phyloP scores from a whole-genome alignment of 2,888 invertebrate species.

The Gymnoscelis rufifasciata region DNA sequence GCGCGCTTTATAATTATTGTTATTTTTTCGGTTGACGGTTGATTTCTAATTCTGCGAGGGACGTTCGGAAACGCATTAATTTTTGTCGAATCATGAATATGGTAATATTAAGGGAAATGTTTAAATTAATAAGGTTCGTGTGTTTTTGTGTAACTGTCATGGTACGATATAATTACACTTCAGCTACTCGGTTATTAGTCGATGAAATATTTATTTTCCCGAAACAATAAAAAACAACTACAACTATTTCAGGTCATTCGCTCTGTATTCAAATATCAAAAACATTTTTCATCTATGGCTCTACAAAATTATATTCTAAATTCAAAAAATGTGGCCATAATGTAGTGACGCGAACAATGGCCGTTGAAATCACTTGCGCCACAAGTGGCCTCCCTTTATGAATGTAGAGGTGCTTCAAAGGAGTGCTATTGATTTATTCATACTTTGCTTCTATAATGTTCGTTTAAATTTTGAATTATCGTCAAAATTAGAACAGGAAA shows the following conservation, averaged over 20 bases:
- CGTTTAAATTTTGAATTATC: neutral
- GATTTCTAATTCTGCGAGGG: conserved; percentile 71
- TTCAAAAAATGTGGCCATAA: conserved; percentile 16
- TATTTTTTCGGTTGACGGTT: conserved; percentile 66
- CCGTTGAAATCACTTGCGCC: conserved; percentile 27
- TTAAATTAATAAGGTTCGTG: neutral
- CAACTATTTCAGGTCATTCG: no score
- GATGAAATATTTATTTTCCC: no score
- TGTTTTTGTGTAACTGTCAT: neutral
- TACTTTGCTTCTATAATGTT: conserved; percentile 21
- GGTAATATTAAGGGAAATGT: conserved; percentile 20
- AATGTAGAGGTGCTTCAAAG: conserved; percentile 18
- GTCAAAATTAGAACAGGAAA: no score
- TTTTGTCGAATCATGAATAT: conserved; percentile 31
- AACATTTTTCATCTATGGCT: no score
- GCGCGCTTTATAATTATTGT: conserved; percentile 79
- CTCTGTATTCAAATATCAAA: no score
- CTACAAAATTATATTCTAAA: neutral
- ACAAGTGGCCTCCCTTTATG: conserved; percentile 26
- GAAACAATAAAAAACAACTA: no score
- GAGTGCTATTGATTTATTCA: conserved; percentile 25
- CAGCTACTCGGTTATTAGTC: no score
- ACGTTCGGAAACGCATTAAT: conserved; percentile 29
- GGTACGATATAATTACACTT: no score
- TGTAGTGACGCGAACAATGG: conserved; percentile 29